Conservation (phyloP, 23 tunicate species). For the Halocynthia roretzi region DNA sequence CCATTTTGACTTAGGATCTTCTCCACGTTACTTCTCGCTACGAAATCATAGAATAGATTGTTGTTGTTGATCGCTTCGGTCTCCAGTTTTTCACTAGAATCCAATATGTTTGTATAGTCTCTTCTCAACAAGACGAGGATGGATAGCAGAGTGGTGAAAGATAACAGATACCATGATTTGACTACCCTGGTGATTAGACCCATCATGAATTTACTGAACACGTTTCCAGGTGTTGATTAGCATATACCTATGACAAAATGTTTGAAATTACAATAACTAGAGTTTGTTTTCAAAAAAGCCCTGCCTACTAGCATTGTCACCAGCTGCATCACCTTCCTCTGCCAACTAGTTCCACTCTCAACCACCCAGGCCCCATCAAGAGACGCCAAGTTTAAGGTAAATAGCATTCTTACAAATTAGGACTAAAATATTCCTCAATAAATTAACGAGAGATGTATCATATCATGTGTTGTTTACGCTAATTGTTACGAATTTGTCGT, state of each 20-base stretch:
- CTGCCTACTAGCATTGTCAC: no score
- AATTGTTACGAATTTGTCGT: no score
- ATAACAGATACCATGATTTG: slow-evolving; percentile 9
- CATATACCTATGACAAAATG: slow-evolving; percentile 38
- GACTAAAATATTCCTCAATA: no score
- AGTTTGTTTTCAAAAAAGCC: no score
- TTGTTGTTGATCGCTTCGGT: background rate
- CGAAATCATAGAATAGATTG: background rate
- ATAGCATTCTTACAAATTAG: no score
- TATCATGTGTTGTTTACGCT: no score
- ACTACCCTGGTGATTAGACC: background rate
- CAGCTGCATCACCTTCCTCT: no score
- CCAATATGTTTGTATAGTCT: background rate
- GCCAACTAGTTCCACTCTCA: no score
- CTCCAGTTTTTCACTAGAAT: background rate
- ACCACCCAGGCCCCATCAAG: no score
- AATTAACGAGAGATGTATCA: no score
- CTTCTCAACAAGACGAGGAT: slow-evolving; percentile 4
- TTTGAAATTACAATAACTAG: no score
- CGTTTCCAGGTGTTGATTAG: slow-evolving; percentile 52
- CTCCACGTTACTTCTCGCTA: background rate
- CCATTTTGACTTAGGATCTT: slow-evolving; percentile 9
- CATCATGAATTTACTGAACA: slow-evolving; percentile 8
- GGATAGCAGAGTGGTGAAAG: slow-evolving; percentile 1
- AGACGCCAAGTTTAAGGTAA: no score